Evolutionary conservation across 2,888 invertebrate genomes (phyloP), one percentile per base, ranked within the genome.

Genomic region (Caenorhabditis plicata): DNA sequence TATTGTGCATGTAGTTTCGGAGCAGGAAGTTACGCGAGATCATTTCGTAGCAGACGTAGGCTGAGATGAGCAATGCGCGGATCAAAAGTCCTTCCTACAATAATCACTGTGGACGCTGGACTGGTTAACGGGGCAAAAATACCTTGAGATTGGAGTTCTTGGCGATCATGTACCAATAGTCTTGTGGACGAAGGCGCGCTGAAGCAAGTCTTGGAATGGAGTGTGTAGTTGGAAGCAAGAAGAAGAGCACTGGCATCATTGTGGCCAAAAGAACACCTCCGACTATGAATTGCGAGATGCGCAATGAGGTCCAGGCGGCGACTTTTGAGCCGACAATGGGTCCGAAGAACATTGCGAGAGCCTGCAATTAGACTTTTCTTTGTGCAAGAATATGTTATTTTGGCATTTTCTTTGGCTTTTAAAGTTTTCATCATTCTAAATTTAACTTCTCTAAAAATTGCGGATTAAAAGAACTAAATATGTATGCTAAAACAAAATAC

Each of bases 1-100:
- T 71, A 52, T 71, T 73, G 52, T 71, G 65, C 78, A 78, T 77
- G 65, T 69, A 77, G 43, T 75, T 61, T 29, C 79, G 73, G 47
- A 80, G 72, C 35, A 80, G 63, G 67, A 78, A 80, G 68, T 80
- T 80, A 22, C 80, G 69, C 0, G 77, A 73, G 54, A 80, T 77
- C 68, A 80, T 72, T 52, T 80, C 80, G 57, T 76, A 80, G 63
- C 78, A 77, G 11, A 80, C 78, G 64, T 77, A 75, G 39, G 80
- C 71, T 19, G 73, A 68, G 29, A 80, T 74, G 29, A 80, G 63
- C 23, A 80, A 60, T n/a, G 62, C 67, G n/a, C 68, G 71, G 23
- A 79, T 63, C 22, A 75, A 51, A 17, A 80, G 65, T 20, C 76
- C 78, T 56, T 78, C 76, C 47, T 73, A 45, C 8, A 78, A 56